phyloP scores from a whole-genome alignment of 2,113 vertebrate species.

The Festucalex cinctus region DNA sequence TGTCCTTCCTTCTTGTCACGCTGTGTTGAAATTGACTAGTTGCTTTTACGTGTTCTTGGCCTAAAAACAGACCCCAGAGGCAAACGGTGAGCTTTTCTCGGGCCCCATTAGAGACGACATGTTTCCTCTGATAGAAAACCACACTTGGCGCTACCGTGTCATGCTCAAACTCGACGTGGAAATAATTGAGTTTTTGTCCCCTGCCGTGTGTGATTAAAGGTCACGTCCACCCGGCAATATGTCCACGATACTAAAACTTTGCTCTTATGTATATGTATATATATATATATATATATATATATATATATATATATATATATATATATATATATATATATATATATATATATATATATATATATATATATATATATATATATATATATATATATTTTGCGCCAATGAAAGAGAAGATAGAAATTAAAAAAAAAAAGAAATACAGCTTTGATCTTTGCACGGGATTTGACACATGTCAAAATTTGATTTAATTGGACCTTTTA shows the following conservation, averaged over 20 bases:
- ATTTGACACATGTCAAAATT: no score
- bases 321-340: background rate
- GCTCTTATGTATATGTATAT: background rate
- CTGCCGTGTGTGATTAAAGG: slow-evolving; percentile 22
- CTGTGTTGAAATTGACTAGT: slow-evolving; percentile 27
- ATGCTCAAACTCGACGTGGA: slow-evolving; percentile 18
- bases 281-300: background rate
- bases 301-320: background rate
- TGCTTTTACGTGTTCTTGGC: slow-evolving; percentile 41
- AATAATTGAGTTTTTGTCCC: slow-evolving; percentile 20
- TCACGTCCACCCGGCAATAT: background rate
- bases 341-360: background rate
- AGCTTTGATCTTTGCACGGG: background rate
- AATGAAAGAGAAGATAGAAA: slow-evolving; percentile 25
- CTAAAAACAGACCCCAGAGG: slow-evolving; percentile 28
- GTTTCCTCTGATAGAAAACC: slow-evolving; percentile 48
- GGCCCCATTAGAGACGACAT: slow-evolving; percentile 46
- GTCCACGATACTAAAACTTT: slow-evolving; percentile 16
- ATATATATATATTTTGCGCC: no score
- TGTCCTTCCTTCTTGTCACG: slow-evolving; percentile 40
- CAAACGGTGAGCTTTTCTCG: slow-evolving; percentile 34
- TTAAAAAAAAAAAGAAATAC: slow-evolving; percentile 26
- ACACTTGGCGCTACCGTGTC: slow-evolving; percentile 32
- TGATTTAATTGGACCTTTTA: slow-evolving; percentile 18
- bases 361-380: no score